Evolutionary conservation across 2,888 invertebrate species (phyloP).

Genomic region (Colletes collaris): DNA sequence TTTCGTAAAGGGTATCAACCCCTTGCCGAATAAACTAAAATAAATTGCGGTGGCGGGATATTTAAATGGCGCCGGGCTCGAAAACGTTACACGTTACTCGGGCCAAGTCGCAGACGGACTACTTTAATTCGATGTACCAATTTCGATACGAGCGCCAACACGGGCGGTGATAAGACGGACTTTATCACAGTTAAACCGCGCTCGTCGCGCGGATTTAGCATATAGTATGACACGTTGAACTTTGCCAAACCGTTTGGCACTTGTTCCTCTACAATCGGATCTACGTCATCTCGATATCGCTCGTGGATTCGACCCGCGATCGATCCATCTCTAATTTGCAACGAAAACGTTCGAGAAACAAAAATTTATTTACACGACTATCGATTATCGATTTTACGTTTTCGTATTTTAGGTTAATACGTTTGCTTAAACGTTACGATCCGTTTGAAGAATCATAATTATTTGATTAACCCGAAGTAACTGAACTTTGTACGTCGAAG

Average conservation of each 20-base stretch:
- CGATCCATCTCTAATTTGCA: constrained; percentile 20
- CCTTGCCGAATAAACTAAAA: neutral
- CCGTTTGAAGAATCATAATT: too few species aligned
- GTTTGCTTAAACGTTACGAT: too few species aligned
- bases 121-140: constrained; percentile 34
- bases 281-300: constrained; percentile 41
- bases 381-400: too few species aligned
- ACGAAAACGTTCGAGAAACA: too few species aligned
- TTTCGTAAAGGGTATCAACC: neutral
- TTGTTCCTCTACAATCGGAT: constrained; percentile 2
- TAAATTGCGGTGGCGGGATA: neutral
- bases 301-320: constrained; percentile 10
- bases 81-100: neutral
- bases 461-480: too few species aligned
- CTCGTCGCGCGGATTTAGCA: constrained; percentile 16
- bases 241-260: constrained; percentile 25
- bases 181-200: constrained; percentile 40
- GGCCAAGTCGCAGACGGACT: constrained; percentile 9
- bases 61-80: neutral
- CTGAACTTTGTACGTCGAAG: too few species aligned
- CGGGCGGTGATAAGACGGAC: constrained; percentile 40
- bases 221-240: constrained; percentile 36
- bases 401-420: too few species aligned
- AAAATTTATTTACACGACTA: too few species aligned
- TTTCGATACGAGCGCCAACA: constrained; percentile 24